These are phyloP conservation scores for Hedya salicella DNA, from an alignment of 2,888 invertebrate genomes.

Conservation along the genomic window DNA sequence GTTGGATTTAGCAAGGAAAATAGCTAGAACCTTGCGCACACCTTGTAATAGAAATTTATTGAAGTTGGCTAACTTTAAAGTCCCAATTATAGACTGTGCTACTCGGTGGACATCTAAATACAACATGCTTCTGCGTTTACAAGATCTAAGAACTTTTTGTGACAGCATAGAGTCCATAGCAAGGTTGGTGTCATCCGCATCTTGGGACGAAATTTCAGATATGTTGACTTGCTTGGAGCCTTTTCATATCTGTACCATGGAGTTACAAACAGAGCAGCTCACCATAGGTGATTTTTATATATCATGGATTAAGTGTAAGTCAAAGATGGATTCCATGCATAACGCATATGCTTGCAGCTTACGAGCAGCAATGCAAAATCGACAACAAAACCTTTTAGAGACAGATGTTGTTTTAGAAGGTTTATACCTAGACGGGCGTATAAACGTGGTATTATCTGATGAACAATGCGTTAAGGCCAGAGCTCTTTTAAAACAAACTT, in stretches of 20 bases:
- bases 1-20: neutral
- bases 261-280: constrained; percentile 3
- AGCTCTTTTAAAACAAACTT: constrained; percentile 9
- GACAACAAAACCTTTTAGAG: constrained; percentile 1
- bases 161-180: neutral
- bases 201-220: neutral
- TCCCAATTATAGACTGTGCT: too few species aligned
- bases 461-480: constrained; percentile 20
- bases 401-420: constrained; percentile 19
- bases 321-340: constrained; percentile 3
- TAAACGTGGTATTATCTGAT: constrained; percentile 11
- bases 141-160: constrained; percentile 1
- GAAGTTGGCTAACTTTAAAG: neutral
- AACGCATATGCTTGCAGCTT: neutral
- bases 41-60: constrained; percentile 5
- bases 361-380: constrained; percentile 4
- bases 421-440: constrained; percentile 11
- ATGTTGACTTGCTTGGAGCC: constrained; percentile 3
- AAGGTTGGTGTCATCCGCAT: constrained; percentile 2
- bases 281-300: constrained; percentile 1
- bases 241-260: constrained; percentile 1
- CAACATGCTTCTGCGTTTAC: constrained; percentile 4
- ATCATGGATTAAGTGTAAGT: constrained; percentile 3
- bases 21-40: constrained; percentile 1
- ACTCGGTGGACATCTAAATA: neutral